phyloP scores from a whole-genome alignment of 2,888 invertebrate species.

The Quadroppia sp. region DNA sequence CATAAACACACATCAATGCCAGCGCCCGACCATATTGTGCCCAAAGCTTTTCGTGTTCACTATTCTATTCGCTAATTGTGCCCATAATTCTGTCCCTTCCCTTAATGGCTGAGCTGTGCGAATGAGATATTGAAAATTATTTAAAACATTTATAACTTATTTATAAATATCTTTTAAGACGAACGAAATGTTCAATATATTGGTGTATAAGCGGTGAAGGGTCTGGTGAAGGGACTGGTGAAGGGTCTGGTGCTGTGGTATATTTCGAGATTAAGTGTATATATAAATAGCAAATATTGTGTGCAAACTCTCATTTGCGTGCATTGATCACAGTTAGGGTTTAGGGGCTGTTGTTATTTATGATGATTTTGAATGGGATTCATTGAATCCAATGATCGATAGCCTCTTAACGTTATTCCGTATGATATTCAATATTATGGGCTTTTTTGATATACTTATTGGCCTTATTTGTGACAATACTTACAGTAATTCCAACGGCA shows the following conservation, averaged over 20 bases:
- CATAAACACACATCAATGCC: conserved; percentile 9
- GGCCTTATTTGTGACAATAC: not conserved
- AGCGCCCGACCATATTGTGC: not conserved
- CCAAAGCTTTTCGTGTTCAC: conserved; percentile 19
- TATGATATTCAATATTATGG: not conserved
- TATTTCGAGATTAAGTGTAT: not conserved
- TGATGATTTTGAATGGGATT: not conserved
- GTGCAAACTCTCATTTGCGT: not conserved
- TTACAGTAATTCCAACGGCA: not conserved
- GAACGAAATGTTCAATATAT: not conserved
- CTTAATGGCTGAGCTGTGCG: not conserved
- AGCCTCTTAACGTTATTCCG: not conserved
- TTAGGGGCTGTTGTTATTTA: not conserved
- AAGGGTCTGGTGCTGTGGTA: not conserved
- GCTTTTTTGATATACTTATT: not conserved
- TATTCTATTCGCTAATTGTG: not conserved
- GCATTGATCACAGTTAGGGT: not conserved
- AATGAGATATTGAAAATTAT: conserved; percentile 26
- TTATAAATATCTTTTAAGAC: not conserved
- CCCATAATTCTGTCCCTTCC: conserved; percentile 32
- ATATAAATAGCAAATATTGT: conserved; percentile 16
- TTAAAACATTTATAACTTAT: not conserved
- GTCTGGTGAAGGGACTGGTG: not conserved
- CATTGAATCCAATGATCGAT: not conserved
- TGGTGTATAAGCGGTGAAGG: conserved; percentile 13